These are phyloP conservation scores for Salminus brasiliensis DNA, from an alignment of 2,113 vertebrate species.

Conservation along the genomic window DNA sequence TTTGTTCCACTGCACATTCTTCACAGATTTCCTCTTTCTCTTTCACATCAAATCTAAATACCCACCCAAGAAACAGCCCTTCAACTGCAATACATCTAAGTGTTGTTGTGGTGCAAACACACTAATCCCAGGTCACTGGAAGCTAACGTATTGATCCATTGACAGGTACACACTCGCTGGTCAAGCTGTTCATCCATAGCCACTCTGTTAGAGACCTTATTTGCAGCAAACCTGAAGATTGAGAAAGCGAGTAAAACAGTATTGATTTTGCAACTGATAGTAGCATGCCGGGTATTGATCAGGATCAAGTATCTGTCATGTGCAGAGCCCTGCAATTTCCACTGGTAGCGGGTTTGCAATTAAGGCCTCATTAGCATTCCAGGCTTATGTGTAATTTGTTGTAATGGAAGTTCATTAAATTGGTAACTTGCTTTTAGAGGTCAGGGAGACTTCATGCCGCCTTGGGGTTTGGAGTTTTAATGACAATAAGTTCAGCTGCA, in stretches of 20 bases:
- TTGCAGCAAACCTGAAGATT: conserved; percentile 54
- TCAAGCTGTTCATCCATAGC: conserved; percentile 45
- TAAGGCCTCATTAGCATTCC: conserved; percentile 56
- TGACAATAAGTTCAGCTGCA: conserved; percentile 20
- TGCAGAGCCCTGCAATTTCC: conserved; percentile 47
- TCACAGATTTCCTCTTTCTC: too few relatives aligned
- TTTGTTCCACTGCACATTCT: too few relatives aligned
- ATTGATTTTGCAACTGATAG: conserved; percentile 64
- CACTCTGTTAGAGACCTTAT: conserved; percentile 54
- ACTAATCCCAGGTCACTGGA: conserved; percentile 13
- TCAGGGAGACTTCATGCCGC: conserved; percentile 38
- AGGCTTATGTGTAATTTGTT: conserved; percentile 46
- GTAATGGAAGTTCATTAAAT: conserved; percentile 59
- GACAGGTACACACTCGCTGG: conserved; percentile 41
- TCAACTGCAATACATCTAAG: background rate
- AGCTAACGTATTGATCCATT: conserved; percentile 31
- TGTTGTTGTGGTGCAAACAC: background rate
- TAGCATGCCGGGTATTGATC: conserved; percentile 60
- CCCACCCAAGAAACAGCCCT: too few relatives aligned
- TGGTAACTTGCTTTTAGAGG: conserved; percentile 47
- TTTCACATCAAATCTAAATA: too few relatives aligned
- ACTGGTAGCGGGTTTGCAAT: conserved; percentile 48
- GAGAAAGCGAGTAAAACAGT: conserved; percentile 55
- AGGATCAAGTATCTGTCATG: conserved; percentile 53
- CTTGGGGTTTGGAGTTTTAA: conserved; percentile 29